Evolutionary conservation across 2,113 vertebrate species (phyloP), one percentile per base, ranked within the genome.

Genomic region (Phaetusa simplex): DNA sequence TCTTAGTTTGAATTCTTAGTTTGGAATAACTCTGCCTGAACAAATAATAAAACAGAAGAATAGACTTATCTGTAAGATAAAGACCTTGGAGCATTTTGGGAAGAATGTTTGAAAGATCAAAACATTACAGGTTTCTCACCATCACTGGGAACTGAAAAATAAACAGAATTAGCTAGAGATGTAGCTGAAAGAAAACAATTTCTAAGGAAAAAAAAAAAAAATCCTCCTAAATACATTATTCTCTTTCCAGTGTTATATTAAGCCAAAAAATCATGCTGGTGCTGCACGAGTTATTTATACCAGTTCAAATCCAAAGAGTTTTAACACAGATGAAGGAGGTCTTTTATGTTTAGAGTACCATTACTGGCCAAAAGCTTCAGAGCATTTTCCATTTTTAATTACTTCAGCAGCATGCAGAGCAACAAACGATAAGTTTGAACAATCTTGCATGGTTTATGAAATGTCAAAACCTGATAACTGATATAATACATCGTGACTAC

Each of bases 11-110:
- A 42, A 42, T 42, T 42, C 42, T 42, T 42, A 72, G 29, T 40
- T 85, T 85, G 18, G 69, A 90, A 50, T 74, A 40, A 61, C n/a
- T 82, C 45, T 77, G 22, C 38, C 65, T 77, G 49, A 93, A 72
- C n/a, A 90, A 90, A 94, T 83, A 92, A 80, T 85, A 87, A 85
- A 95, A 52, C 18, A 95, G 65, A 90, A 86, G 61, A 84, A 74
- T 40, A 85, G 59, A 69, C 34, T 95, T 94, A 86, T 67, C 62
- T 86, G 55, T 93, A 78, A 91, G 43, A 83, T 85, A 95, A 82
- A 91, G 55, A 77, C 66, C 90, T 97, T 79, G 72, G 38, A 55
- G 47, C 32, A 71, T 85, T 77, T 82, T 82, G 34, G 27, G 70
- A 92, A 88, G 77, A 82, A 69, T 38, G 38, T 38, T 38, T 70